Percentiles rank a stretch among this genome's conserved stretches.
These are phyloP conservation scores for Perithous albicinctus DNA, from an alignment of 2,888 invertebrate species.

Conservation along the genomic window DNA sequence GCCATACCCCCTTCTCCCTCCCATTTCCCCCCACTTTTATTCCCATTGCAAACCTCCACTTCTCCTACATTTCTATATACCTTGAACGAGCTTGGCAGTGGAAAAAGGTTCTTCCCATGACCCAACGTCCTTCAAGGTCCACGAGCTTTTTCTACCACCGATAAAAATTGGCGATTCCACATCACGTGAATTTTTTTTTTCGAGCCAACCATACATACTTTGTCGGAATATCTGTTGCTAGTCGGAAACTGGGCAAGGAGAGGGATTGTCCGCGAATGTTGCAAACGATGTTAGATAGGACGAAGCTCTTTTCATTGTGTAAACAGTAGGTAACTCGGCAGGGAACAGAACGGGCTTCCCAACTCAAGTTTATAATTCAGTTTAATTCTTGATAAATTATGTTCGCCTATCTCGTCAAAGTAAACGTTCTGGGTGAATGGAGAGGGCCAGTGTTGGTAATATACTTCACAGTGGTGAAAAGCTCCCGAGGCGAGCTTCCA, in stretches of 20 bases:
- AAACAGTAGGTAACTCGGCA: background rate
- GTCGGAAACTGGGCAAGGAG: background rate
- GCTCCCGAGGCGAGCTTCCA: background rate
- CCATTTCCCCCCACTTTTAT: background rate
- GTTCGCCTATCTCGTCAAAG: constrained; percentile 15
- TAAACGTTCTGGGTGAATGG: background rate
- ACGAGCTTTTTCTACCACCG: background rate
- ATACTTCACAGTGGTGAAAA: background rate
- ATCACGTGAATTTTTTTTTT: too few species aligned
- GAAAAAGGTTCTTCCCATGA: background rate
- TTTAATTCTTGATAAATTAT: constrained; percentile 31
- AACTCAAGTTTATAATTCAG: constrained; percentile 21
- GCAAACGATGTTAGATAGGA: background rate
- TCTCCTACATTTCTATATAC: too few species aligned
- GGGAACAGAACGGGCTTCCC: background rate
- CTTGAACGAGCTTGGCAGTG: background rate
- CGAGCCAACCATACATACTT: too few species aligned
- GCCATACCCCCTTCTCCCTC: background rate
- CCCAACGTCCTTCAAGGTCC: background rate
- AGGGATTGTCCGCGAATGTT: background rate
- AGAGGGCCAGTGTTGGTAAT: background rate
- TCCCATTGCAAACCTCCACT: too few species aligned
- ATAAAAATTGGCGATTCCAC: too few species aligned
- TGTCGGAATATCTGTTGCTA: background rate
- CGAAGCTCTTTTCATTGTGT: background rate